A percentile compares a stretch with the other conserved stretches of the same genome.
These are phyloP conservation scores for Tromatobia lineatoria DNA, from an alignment of 2,888 invertebrate species.

Conservation along the genomic window DNA sequence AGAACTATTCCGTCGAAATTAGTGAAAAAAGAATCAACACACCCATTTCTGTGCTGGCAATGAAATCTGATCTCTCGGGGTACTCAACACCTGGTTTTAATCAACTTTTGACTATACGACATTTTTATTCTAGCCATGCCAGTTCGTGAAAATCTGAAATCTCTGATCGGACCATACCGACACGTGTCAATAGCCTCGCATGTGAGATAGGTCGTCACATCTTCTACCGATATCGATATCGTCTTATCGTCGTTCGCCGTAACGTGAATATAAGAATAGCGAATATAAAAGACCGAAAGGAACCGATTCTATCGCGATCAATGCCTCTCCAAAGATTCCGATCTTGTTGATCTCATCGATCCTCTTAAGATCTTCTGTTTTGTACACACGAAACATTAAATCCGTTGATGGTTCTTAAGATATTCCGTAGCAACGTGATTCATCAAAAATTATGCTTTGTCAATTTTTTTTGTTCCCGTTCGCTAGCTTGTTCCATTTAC, in stretches of 20 bases:
- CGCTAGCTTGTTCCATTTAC: neutral
- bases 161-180: neutral
- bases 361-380: neutral
- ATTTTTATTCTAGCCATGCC: too few species aligned
- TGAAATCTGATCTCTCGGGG: too few species aligned
- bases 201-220: slow-evolving; percentile 37
- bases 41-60: too few species aligned
- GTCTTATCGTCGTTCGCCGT: slow-evolving; percentile 14
- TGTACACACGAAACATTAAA: slow-evolving; percentile 12
- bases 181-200: slow-evolving; percentile 9
- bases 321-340: slow-evolving; percentile 4
- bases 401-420: slow-evolving; percentile 13
- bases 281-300: neutral
- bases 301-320: slow-evolving; percentile 12
- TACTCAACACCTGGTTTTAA: too few species aligned
- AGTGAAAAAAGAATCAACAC: too few species aligned
- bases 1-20: too few species aligned
- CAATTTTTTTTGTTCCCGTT: neutral
- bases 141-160: neutral
- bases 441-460: slow-evolving; percentile 24
- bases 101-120: too few species aligned
- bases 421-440: slow-evolving; percentile 24
- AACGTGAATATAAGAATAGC: neutral
- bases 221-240: neutral
- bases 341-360: neutral